phyloP scores from a whole-genome alignment of 1,140 invertebrate species.

The Zaprionus vittiger region DNA sequence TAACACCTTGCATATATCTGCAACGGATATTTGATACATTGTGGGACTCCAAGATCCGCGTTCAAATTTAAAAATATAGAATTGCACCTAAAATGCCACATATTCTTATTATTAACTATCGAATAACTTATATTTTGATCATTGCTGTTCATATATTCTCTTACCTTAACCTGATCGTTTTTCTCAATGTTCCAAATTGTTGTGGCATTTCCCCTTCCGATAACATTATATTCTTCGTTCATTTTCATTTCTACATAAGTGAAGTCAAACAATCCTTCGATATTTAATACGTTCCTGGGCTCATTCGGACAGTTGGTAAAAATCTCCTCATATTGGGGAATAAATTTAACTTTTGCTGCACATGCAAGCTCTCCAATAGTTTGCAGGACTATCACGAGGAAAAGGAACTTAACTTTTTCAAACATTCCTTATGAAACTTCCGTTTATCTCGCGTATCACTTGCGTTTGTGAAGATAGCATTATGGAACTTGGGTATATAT shows the following conservation, averaged over 20 bases:
- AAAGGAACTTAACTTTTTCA: not conserved
- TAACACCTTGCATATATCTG: not conserved
- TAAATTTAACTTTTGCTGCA: not conserved
- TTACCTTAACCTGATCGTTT: not conserved
- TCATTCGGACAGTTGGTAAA: not conserved
- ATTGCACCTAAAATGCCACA: not conserved
- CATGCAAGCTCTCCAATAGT: not conserved
- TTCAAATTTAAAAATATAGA: not conserved
- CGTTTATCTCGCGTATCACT: too few species aligned
- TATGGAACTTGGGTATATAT: too few species aligned
- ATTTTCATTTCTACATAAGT: not conserved
- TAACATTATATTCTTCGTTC: not conserved
- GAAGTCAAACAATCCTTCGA: not conserved
- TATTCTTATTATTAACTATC: not conserved
- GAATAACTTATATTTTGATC: not conserved
- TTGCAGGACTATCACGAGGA: not conserved
- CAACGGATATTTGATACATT: not conserved
- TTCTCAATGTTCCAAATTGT: not conserved
- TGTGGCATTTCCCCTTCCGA: not conserved
- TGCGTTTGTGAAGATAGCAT: too few species aligned
- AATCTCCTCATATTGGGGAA: not conserved
- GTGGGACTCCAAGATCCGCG: not conserved
- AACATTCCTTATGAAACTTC: not conserved
- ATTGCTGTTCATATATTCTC: not conserved
- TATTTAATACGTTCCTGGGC: not conserved